A percentile compares a stretch with the other conserved stretches of the same genome.
phyloP scores from a whole-genome alignment of 2,888 invertebrate genomes.

The Nebria brevicollis region DNA sequence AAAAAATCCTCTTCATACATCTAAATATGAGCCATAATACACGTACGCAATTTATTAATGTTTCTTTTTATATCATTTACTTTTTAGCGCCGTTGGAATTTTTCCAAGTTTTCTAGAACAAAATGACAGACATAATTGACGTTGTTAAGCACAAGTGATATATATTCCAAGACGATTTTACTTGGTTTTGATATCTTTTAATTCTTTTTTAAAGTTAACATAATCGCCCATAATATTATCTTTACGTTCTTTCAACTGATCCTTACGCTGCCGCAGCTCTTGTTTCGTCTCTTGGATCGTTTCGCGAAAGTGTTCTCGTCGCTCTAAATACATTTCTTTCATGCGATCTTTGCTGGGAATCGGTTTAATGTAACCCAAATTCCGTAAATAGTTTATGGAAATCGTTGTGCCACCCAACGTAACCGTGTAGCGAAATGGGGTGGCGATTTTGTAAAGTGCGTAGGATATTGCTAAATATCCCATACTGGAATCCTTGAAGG shows the following conservation, averaged over 20 bases:
- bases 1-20: conserved; percentile 4
- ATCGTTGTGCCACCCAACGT: conserved; percentile 90
- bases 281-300: conserved; percentile 69
- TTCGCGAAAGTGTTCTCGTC: conserved; percentile 71
- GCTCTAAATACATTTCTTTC: conserved; percentile 71
- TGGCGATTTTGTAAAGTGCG: conserved; percentile 92
- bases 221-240: conserved; percentile 67
- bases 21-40: background rate
- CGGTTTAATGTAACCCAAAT: conserved; percentile 85
- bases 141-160: background rate
- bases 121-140: conserved; percentile 8
- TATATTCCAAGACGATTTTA: conserved; percentile 37
- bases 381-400: conserved; percentile 82
- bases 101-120: conserved; percentile 27
- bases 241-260: conserved; percentile 54
- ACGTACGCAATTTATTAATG: conserved; percentile 9
- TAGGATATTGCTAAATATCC: conserved; percentile 92
- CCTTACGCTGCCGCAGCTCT: conserved; percentile 63
- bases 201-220: conserved; percentile 65
- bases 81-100: background rate
- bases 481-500: conserved; percentile 80
- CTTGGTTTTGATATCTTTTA: conserved; percentile 62
- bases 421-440: conserved; percentile 91
- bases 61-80: conserved; percentile 16
- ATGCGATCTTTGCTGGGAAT: conserved; percentile 74